Evolutionary conservation across 2,888 invertebrate genomes (phyloP), one percentile per base, ranked within the genome.

Genomic region (Polydrusus tereticollis): DNA sequence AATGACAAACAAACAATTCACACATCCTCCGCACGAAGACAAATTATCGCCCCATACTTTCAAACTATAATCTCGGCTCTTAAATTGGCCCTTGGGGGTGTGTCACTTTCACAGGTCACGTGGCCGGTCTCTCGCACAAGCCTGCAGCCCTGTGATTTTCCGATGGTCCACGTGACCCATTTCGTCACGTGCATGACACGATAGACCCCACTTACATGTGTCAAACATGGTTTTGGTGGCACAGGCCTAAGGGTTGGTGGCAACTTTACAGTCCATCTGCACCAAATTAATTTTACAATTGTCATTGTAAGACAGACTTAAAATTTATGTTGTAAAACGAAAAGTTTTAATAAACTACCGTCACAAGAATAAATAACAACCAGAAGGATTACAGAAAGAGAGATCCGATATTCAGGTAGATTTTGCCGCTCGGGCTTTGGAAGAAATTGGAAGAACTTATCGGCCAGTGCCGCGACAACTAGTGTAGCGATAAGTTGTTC

Each of bases 181-280:
- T 57, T 14, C 71, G 76, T 77, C 82, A 77, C 82, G 82, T 81
- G 82, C 21, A 74, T 73, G 72, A 72, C 80, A 78, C 80, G 80
- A 77, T 79, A 55, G 74, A 74, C 73, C 76, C 75, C 79, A 82
- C 81, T 82, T 81, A 81, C 79, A 78, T 79, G 77, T 67, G 75
- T 77, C 74, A 77, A 80, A 76, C 78, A 80, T 78, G 78, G 79
- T 81, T 80, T 81, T 80, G 81, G 80, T 80, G 77, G 78, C 72
- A 72, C 75, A 78, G 76, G 64, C 69, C 69, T 52, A 62, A 62
- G 45, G 62, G 60, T 21, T 29, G 62, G 14, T 43, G 43, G 23
- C 14, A 12, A 55, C 45, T 18, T 5, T 33, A 18, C 62, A 18
- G 47, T 33, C 33, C 26, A 33, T 41, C 41, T 52, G 70, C 59